phyloP scores from a whole-genome alignment of 2,113 vertebrate species.

The Cottus gobio region DNA sequence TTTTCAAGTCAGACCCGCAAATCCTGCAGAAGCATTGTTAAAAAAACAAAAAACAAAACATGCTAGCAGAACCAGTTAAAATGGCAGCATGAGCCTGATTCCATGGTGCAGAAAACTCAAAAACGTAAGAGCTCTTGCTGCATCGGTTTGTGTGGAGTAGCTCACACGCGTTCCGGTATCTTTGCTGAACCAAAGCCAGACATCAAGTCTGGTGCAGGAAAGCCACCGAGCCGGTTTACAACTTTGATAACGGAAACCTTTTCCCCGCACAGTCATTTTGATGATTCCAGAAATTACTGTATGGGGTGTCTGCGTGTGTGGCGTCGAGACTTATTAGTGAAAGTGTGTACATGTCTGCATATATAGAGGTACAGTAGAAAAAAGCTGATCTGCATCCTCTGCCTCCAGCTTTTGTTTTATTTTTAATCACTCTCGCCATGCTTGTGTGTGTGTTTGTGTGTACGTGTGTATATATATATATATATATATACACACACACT shows the following conservation, averaged over 20 bases:
- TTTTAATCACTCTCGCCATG: constrained; percentile 4
- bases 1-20: not conserved
- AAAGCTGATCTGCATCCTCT: constrained; percentile 21
- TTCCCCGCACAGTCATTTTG: not conserved
- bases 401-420: constrained; percentile 28
- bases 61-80: not conserved
- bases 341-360: not conserved
- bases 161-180: not conserved
- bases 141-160: no score
- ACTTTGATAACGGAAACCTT: not conserved
- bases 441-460: not conserved
- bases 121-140: no score
- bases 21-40: not conserved
- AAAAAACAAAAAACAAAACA: not conserved
- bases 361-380: not conserved
- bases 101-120: no score
- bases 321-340: not conserved
- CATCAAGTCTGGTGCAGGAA: constrained; percentile 1
- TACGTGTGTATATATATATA: not conserved
- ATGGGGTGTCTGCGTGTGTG: not conserved
- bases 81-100: not conserved
- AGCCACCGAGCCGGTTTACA: not conserved
- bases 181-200: not conserved
- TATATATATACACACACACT: not conserved
- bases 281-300: not conserved